Percentiles rank a stretch among this genome's conserved stretches.
These are phyloP conservation scores for Brachypodius melanocephalos DNA, from an alignment of 2,113 vertebrate genomes.

Conservation along the genomic window DNA sequence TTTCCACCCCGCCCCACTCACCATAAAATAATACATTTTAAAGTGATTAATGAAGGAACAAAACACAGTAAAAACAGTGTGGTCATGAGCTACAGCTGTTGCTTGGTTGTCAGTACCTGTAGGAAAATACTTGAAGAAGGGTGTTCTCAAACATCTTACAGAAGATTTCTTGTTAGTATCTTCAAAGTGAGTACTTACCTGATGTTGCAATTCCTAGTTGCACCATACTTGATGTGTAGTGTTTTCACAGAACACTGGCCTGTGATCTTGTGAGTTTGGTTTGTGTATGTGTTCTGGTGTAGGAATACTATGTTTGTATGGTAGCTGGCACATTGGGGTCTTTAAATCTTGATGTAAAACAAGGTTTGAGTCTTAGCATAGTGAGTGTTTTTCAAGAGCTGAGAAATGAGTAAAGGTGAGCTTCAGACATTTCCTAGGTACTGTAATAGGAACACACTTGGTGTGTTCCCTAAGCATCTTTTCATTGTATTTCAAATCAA, in stretches of 20 bases:
- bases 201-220: neutral
- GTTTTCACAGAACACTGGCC: neutral
- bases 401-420: neutral
- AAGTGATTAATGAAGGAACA: neutral
- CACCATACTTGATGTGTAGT: neutral
- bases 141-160: neutral
- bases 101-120: neutral
- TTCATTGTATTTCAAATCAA: neutral
- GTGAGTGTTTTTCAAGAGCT: neutral
- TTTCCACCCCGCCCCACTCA: neutral
- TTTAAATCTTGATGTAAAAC: neutral
- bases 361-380: neutral
- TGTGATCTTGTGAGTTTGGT: neutral
- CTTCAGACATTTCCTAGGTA: neutral
- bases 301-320: neutral
- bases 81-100: neutral
- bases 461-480: neutral
- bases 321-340: neutral
- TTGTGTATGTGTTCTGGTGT: neutral
- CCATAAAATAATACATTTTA: neutral
- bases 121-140: neutral
- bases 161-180: neutral
- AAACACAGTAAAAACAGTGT: neutral
- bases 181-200: neutral
- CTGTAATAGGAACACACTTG: neutral